Percentiles rank a stretch among this genome's conserved stretches.
Conservation (phyloP, 2,113 vertebrate species). For the Rhodinocichla rosea region DNA sequence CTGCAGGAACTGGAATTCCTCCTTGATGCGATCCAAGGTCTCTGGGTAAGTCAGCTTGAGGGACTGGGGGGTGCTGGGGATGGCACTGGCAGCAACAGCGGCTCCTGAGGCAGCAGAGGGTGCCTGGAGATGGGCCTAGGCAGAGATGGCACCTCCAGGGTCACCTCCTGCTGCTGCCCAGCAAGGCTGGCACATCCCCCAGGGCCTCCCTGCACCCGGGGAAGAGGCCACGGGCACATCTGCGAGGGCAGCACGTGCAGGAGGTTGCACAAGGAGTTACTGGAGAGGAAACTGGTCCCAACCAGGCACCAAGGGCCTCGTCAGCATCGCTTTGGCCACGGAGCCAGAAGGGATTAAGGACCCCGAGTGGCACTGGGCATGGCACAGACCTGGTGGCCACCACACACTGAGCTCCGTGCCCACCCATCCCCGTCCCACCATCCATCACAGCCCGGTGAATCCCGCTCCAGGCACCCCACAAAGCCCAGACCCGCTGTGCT, state of each 20-base stretch:
- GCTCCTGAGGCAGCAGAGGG: constrained; percentile 81
- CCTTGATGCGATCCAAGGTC: constrained; percentile 91
- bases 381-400: accelerated
- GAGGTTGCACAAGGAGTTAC: accelerated
- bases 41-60: constrained; percentile 91
- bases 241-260: background rate
- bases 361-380: accelerated
- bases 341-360: background rate
- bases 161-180: background rate
- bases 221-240: accelerated
- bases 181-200: accelerated
- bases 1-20: constrained; percentile 93
- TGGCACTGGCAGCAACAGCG: constrained; percentile 71
- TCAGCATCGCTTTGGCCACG: background rate
- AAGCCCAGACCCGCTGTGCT: background rate
- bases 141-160: background rate
- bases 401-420: background rate
- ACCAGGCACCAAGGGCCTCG: background rate
- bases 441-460: accelerated
- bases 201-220: accelerated
- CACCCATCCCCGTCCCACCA: background rate
- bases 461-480: accelerated
- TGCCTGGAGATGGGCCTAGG: constrained; percentile 73
- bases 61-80: constrained; percentile 81
- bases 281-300: background rate